Percentiles rank a stretch among this genome's conserved stretches.
Conservation (phyloP, 2,113 vertebrate species). For the Pangasianodon gigas region DNA sequence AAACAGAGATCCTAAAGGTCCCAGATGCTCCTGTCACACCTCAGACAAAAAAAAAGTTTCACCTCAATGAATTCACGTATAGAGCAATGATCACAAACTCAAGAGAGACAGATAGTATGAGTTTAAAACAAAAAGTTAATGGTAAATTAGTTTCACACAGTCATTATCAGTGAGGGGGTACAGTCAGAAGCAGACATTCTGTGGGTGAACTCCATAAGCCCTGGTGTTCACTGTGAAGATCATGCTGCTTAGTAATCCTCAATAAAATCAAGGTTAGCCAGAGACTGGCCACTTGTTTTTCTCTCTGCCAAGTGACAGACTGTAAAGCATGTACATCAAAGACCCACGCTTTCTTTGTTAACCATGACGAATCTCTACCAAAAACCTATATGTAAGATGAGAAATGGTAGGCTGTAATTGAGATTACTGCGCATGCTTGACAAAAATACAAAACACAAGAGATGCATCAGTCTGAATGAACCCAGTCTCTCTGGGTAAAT, state of each 20-base stretch:
- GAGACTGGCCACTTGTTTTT: neutral
- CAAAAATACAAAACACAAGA: conserved; percentile 14
- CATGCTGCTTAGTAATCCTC: conserved; percentile 15
- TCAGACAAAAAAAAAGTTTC: neutral
- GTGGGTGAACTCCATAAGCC: conserved; percentile 16
- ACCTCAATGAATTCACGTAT: neutral
- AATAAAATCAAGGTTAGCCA: conserved; percentile 29
- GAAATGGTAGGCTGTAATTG: neutral
- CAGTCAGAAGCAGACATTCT: conserved; percentile 30
- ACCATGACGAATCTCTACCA: conserved; percentile 6
- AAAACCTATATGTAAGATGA: neutral
- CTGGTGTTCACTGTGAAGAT: neutral
- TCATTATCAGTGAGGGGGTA: conserved; percentile 40
- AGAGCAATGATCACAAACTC: conserved; percentile 20
- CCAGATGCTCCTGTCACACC: neutral
- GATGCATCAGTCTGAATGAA: conserved; percentile 10
- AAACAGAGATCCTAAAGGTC: neutral
- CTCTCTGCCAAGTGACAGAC: conserved; percentile 12
- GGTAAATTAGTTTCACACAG: conserved; percentile 42
- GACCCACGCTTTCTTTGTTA: conserved; percentile 12
- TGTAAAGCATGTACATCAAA: conserved; percentile 4
- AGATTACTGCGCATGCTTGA: conserved; percentile 36
- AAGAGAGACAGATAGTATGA: conserved; percentile 26
- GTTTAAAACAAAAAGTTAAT: conserved; percentile 40
- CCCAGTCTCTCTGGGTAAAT: neutral